Base-by-base conservation (phyloP, 37 sponge, comb jelly and placozoan species). In the Axinella damicornis region DNA sequence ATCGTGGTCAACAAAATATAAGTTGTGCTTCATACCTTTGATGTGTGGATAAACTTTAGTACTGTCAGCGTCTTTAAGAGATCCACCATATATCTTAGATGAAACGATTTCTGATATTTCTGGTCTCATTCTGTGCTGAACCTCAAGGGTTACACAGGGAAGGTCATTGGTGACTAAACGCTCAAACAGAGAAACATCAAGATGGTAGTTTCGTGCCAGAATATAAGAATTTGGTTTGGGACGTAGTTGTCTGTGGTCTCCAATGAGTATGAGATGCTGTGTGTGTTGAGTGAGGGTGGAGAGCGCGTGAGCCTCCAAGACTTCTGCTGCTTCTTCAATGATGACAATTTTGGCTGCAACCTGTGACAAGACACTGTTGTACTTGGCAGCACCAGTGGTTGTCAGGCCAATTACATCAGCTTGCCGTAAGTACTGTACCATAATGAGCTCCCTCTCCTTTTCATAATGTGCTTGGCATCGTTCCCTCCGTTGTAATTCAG, bases 61-160 rank as follows among this genome's bases (percentile, higher is more conserved):
- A 2, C 69, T 21, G 39, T 57, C 35, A 41, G 59, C 62, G 70
- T 92, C 46, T 19, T 90, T 61, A 27, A 68, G 53, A 1, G 76
- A 36, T 0, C 24, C 33, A 46, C 69, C 46, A 64, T 92, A 97
- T 53, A 97, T 93, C 33, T 84, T 77, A 31, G 93, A 80, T n/a
- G 61, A 80, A 31, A 97, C 85, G 33, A 97, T 74, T 27, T 36
- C 31, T 30, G 89, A 65, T 62, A 96, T 91, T 30, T 93, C 89
- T 69, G 97, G 97, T 71, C 97, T 72, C 83, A 83, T 83, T 21
- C 83, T 2, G 53, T 17, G 28, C 54, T 83, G 83, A 35, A 24
- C 2, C 53, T 54, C 17, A 16, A 83, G 83, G 24, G 36, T 36
- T 33, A 56, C 34, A n/a, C 37, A 32, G 0, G 73, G 65, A 21